Conservation (phyloP, 2,113 vertebrate species). For the Geococcyx californianus region DNA sequence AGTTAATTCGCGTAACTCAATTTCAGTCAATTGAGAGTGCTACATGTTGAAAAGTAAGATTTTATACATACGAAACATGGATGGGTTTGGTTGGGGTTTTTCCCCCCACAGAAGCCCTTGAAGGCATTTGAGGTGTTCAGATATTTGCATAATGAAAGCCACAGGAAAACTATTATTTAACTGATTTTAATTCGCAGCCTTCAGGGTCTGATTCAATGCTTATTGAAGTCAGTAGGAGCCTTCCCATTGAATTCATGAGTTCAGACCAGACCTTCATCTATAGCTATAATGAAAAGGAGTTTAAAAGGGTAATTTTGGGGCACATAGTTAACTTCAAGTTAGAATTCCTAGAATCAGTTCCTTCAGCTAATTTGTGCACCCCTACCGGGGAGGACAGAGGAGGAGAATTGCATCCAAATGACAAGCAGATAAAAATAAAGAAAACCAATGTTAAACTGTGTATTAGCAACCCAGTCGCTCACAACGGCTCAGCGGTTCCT, state of each 20-base stretch:
- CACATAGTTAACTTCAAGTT: neutral
- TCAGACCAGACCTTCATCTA: conserved; percentile 1
- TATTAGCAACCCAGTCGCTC: neutral
- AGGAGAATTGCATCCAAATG: neutral
- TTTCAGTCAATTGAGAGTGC: neutral
- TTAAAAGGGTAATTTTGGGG: neutral
- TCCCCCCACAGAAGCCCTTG: neutral
- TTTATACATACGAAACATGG: neutral
- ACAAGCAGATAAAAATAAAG: neutral
- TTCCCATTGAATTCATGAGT: conserved; percentile 24
- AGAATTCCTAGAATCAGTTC: neutral
- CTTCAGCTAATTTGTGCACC: neutral
- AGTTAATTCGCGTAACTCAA: neutral
- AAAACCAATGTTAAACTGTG: neutral
- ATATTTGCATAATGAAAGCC: conserved; percentile 37
- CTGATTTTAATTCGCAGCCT: conserved; percentile 11
- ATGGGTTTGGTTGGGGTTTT: neutral
- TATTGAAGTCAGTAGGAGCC: conserved; percentile 6
- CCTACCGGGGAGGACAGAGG: neutral
- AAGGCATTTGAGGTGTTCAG: neutral
- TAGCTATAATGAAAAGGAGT: neutral
- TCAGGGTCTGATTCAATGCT: conserved; percentile 16
- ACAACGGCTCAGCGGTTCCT: neutral
- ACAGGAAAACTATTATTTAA: conserved; percentile 25
- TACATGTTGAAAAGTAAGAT: neutral